Conservation (phyloP, 2,113 vertebrate species). For the Hydrochoerus hydrochaeris region DNA sequence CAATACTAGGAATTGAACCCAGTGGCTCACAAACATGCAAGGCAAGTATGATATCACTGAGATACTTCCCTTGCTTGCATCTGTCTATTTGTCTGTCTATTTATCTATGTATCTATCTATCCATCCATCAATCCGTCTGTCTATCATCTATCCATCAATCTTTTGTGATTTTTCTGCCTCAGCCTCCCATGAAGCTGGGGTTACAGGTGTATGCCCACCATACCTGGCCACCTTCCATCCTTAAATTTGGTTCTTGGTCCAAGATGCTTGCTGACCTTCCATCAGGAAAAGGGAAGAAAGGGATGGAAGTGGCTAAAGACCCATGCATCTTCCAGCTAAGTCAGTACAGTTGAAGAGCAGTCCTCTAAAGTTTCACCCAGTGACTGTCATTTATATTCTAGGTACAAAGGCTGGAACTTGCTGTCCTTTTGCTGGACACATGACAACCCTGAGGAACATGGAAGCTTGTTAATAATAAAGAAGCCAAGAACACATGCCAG, state of each 20-base stretch:
- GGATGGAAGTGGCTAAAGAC: not conserved
- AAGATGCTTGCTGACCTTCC: not conserved
- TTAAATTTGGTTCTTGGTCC: slow-evolving; percentile 13
- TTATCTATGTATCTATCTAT: not conserved
- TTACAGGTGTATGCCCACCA: not conserved
- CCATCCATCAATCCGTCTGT: not conserved
- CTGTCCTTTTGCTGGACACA: not conserved
- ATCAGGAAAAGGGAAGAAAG: not conserved
- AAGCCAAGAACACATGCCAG: not conserved
- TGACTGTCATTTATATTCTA: not conserved
- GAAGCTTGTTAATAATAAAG: not conserved
- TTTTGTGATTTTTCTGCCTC: not conserved
- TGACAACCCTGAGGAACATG: not conserved
- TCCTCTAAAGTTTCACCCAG: not conserved
- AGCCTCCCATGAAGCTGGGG: not conserved
- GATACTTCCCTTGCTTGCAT: not conserved
- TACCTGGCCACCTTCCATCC: not conserved
- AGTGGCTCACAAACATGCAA: not conserved
- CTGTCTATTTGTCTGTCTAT: not conserved
- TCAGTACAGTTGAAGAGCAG: not conserved
- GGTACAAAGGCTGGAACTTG: not conserved
- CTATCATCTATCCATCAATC: not conserved
- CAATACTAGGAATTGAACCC: not conserved
- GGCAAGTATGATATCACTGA: not conserved
- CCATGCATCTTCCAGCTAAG: not conserved